Evolutionary conservation across 2,113 vertebrate species (phyloP).

Genomic region (Urocitellus parryii): DNA sequence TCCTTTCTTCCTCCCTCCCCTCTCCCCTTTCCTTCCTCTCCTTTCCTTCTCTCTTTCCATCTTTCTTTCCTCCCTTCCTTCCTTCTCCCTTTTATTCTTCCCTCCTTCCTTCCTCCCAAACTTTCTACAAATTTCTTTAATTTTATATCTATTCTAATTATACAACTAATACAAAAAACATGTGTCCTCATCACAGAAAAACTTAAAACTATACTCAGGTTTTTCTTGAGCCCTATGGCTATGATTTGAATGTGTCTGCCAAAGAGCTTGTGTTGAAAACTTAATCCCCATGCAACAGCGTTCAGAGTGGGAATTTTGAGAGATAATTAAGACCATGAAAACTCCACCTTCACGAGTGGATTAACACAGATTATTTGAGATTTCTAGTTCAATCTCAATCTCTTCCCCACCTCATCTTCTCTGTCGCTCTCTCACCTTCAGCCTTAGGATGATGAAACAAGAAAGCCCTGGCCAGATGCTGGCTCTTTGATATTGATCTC

Average conservation of each 20-base stretch:
- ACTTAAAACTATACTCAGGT: neutral
- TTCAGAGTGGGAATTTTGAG: neutral
- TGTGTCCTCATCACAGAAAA: neutral
- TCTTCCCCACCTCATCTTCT: neutral
- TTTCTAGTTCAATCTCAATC: neutral
- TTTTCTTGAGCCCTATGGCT: neutral
- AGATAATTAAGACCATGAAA: neutral
- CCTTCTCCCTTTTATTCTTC: no score
- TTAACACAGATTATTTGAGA: neutral
- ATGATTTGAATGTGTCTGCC: neutral
- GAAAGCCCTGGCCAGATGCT: no score
- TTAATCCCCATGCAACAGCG: no score
- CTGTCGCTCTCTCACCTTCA: neutral
- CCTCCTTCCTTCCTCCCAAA: neutral
- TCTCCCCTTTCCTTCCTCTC: fast-evolving
- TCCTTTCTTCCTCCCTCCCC: neutral
- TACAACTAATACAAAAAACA: neutral
- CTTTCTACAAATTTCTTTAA: neutral
- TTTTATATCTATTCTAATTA: neutral
- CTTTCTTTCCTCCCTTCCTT: neutral
- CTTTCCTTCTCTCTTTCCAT: no score
- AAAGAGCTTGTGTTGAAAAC: neutral
- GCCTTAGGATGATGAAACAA: no score
- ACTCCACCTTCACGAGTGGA: neutral
- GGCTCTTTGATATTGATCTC: neutral